Evolutionary conservation across 2,888 invertebrate genomes (phyloP), one percentile per base, ranked within the genome.

Genomic region (Synanthedon myopaeformis): DNA sequence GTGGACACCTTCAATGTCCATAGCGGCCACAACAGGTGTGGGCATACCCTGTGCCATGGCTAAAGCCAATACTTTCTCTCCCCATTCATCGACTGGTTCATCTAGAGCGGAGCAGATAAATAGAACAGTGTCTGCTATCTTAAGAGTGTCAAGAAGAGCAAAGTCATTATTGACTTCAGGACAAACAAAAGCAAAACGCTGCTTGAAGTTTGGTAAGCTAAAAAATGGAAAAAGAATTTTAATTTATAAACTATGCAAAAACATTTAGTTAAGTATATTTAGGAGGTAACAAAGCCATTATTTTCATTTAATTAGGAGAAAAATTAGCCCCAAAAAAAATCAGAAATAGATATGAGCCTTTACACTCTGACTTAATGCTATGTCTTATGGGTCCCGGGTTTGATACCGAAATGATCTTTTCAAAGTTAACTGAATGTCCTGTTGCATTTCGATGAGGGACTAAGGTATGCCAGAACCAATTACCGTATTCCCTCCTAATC

Each of bases 101-200:
- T 92, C 90, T 53, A 91, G 82, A 10, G 93, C 92, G 1, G 95
- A 94, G 49, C 94, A 89, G 8, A 97, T 76, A 71, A 96, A 92
- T 3, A 98, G 69, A 2, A 95, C 90, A 1, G 94, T 94, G 71
- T 97, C 97, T 23, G 96, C 93, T 5, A 96, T 92, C 89, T 96
- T 97, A 1, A 94, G 82, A n/a, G 92, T 89, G 84, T 97, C 97
- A 54, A 97, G 79, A 4, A 92, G 82, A 23, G 91, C 91, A 72
- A 93, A 91, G 49, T 96, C 90, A 77, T 95, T 92, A 14, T 92
- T 92, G 14, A 90, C 76, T 57, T 92, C 90, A 12, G 96, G 95
- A 8, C 91, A 85, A 42, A 96, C 81, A 65, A 98, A 92, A 0
- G 95, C 91, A 73, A 94, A 95, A n/a, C 95, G 89, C 73, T 97